These are phyloP conservation scores for Coptotermes formosanus DNA, from an alignment of 1,140 invertebrate genomes.

Conservation along the genomic window DNA sequence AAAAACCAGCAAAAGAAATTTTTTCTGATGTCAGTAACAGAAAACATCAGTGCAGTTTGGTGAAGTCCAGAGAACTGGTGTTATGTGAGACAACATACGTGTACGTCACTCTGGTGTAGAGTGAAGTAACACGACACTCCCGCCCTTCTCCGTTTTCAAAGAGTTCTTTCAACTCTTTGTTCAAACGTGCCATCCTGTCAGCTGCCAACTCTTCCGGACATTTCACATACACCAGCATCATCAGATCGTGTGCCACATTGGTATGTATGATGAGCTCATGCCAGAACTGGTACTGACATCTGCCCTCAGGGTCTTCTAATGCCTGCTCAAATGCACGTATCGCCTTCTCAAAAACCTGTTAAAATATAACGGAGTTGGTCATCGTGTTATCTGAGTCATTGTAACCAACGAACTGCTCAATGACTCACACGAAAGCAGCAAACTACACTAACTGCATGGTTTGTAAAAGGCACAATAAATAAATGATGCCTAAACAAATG, in stretches of 20 bases:
- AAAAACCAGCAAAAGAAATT: no score
- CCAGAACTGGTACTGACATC: neutral
- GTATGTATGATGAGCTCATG: neutral
- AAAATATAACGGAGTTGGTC: no score
- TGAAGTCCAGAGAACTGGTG: no score
- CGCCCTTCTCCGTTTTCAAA: constrained; percentile 10
- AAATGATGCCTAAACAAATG: no score
- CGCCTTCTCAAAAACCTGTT: neutral
- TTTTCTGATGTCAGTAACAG: no score
- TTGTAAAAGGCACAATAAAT: no score
- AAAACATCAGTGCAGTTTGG: no score
- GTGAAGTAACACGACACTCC: neutral
- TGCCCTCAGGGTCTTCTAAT: neutral
- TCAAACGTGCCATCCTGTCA: neutral
- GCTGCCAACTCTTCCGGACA: neutral
- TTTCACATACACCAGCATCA: neutral
- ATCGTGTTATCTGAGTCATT: no score
- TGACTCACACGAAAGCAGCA: no score
- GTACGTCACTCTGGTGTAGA: constrained; percentile 1
- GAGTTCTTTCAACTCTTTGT: constrained; percentile 13
- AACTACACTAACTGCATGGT: no score
- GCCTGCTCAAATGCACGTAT: neutral
- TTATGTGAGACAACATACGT: neutral
- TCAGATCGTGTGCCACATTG: neutral
- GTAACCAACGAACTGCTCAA: no score